phyloP scores from a whole-genome alignment of 2,113 vertebrate species.

The Otolemur garnettii region DNA sequence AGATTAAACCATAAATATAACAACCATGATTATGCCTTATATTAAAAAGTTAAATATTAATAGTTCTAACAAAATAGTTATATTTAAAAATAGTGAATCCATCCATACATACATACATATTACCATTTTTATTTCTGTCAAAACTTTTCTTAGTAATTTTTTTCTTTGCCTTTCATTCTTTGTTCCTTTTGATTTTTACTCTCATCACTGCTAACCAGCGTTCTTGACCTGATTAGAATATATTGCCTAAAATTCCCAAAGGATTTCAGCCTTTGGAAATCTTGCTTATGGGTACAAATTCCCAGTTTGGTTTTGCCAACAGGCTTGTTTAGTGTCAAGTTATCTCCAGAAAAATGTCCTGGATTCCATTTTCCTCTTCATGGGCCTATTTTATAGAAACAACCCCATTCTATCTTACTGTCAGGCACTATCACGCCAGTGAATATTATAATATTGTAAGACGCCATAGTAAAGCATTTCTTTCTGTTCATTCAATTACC shows the following conservation, averaged over 20 bases:
- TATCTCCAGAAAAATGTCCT: not conserved
- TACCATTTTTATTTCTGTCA: not conserved
- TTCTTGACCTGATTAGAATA: not conserved
- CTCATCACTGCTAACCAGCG: not conserved
- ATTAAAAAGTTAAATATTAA: not conserved
- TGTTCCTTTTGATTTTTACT: not conserved
- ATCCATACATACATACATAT: not conserved
- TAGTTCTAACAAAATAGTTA: not conserved
- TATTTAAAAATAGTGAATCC: not conserved
- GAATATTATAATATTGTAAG: not conserved
- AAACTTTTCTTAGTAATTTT: too few relatives aligned
- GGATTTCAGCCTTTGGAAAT: not conserved
- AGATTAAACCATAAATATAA: not conserved
- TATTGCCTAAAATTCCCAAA: not conserved
- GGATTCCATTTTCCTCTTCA: not conserved
- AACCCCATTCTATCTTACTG: not conserved
- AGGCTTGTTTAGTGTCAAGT: not conserved
- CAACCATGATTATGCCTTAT: not conserved
- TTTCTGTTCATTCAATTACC: not conserved
- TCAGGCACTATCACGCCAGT: not conserved
- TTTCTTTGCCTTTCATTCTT: not conserved
- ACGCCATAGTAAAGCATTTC: not conserved
- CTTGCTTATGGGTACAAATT: rapidly evolving
- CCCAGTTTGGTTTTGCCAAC: not conserved
- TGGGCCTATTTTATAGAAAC: not conserved